These are phyloP conservation scores for Oxyteleia sp. DNA, from an alignment of 2,888 invertebrate genomes.

Conservation along the genomic window DNA sequence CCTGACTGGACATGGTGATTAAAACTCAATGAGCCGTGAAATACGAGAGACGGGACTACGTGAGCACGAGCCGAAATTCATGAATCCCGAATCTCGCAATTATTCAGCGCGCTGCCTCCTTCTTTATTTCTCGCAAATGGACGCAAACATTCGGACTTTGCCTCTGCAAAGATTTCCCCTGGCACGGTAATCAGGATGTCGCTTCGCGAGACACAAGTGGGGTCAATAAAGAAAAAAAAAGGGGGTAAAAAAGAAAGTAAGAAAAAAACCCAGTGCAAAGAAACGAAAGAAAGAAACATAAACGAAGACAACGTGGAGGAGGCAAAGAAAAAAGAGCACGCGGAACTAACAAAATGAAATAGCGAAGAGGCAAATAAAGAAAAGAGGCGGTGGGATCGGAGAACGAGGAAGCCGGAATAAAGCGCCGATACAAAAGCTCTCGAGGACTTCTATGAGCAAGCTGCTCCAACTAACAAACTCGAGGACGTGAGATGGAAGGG, in stretches of 20 bases:
- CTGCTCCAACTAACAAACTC: slow-evolving; percentile 81
- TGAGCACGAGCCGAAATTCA: slow-evolving; percentile 40
- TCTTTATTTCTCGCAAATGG: background rate
- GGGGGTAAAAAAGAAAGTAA: slow-evolving; percentile 13
- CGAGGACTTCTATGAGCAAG: slow-evolving; percentile 77
- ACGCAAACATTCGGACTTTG: slow-evolving; percentile 7
- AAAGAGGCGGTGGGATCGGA: slow-evolving; percentile 55
- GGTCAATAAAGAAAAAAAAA: slow-evolving; percentile 32
- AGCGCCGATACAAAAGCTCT: slow-evolving; percentile 74
- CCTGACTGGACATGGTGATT: slow-evolving; percentile 68
- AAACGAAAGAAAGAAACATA: slow-evolving; percentile 40
- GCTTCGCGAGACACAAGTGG: slow-evolving; percentile 16
- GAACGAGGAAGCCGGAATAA: slow-evolving; percentile 71
- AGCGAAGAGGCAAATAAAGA: slow-evolving; percentile 71
- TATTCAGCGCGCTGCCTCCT: background rate
- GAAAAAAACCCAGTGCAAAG: too few species aligned
- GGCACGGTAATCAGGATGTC: slow-evolving; percentile 45
- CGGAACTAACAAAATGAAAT: slow-evolving; percentile 66
- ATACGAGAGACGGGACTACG: too few species aligned
- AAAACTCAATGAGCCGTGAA: slow-evolving; percentile 69
- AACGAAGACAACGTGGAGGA: slow-evolving; percentile 42
- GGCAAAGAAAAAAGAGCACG: slow-evolving; percentile 41
- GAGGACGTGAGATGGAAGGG: slow-evolving; percentile 65
- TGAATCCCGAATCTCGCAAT: slow-evolving; percentile 38
- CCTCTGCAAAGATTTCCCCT: slow-evolving; percentile 18